Percentiles rank a stretch among this genome's conserved stretches.
phyloP scores from a whole-genome alignment of 2,113 vertebrate species.

The Chloropsis cyanopogon region DNA sequence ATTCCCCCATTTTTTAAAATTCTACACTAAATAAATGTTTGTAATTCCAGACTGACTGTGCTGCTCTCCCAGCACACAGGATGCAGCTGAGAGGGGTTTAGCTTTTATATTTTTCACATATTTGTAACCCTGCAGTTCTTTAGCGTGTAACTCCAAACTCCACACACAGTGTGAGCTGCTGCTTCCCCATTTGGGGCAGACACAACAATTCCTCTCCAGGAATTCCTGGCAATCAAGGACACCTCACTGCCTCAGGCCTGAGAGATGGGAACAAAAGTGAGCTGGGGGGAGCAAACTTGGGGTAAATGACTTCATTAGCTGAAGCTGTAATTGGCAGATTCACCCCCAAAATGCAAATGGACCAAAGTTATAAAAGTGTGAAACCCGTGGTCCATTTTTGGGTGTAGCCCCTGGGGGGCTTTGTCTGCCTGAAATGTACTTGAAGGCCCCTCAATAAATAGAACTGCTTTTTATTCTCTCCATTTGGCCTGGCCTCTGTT shows the following conservation, averaged over 20 bases:
- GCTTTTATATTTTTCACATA: fast-evolving
- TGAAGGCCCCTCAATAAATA: no score
- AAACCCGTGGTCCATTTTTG: neutral
- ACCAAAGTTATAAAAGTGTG: neutral
- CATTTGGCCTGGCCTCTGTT: neutral
- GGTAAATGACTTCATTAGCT: neutral
- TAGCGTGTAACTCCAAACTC: fast-evolving
- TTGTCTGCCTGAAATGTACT: neutral
- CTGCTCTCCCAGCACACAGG: constrained; percentile 89
- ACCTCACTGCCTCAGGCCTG: neutral
- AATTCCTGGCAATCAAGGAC: neutral
- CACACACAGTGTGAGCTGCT: neutral
- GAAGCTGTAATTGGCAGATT: neutral
- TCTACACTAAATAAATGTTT: neutral
- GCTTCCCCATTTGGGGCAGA: neutral
- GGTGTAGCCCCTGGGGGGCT: neutral
- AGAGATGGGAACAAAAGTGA: neutral
- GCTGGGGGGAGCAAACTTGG: neutral
- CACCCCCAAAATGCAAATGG: neutral
- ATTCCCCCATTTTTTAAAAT: fast-evolving
- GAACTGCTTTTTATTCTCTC: neutral
- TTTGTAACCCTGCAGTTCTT: neutral
- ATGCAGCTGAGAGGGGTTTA: constrained; percentile 54
- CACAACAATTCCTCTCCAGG: neutral
- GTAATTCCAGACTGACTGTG: constrained; percentile 85